Conservation (phyloP, 2,888 invertebrate species). For the Cheiracanthium punctorium region DNA sequence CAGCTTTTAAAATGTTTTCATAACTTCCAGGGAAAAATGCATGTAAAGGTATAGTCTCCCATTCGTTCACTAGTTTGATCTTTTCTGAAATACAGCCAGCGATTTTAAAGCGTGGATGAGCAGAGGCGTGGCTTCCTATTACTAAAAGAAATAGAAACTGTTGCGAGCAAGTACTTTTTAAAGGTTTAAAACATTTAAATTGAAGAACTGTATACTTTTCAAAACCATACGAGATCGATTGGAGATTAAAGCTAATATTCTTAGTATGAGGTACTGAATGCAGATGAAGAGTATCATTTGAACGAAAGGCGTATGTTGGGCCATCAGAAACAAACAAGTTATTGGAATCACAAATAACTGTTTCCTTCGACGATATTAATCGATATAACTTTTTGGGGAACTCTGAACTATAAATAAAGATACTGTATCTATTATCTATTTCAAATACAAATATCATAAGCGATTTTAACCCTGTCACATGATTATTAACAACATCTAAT, state of each 20-base stretch:
- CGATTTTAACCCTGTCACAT: slow-evolving; percentile 28
- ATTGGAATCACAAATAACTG: background rate
- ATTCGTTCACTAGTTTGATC: background rate
- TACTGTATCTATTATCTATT: background rate
- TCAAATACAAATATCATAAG: slow-evolving; percentile 16
- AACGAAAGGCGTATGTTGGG: background rate
- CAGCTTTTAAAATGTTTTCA: background rate
- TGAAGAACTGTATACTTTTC: background rate
- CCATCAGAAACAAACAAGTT: background rate
- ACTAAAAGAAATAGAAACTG: background rate
- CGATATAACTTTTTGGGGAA: background rate
- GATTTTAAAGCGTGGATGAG: background rate
- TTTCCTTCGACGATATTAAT: too few species aligned
- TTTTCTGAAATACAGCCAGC: background rate
- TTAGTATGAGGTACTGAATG: background rate
- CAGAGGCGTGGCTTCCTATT: background rate
- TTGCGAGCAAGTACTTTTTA: background rate
- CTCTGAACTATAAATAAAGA: background rate
- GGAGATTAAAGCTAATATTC: background rate
- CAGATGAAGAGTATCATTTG: background rate
- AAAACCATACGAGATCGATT: background rate
- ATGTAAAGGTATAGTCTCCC: background rate
- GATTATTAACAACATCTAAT: slow-evolving; percentile 39
- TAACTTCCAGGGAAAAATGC: background rate
- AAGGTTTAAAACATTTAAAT: background rate